A percentile compares a stretch with the other conserved stretches of the same genome.
Conservation (phyloP, 1,140 invertebrate species). For the Neodiprion fabricii region DNA sequence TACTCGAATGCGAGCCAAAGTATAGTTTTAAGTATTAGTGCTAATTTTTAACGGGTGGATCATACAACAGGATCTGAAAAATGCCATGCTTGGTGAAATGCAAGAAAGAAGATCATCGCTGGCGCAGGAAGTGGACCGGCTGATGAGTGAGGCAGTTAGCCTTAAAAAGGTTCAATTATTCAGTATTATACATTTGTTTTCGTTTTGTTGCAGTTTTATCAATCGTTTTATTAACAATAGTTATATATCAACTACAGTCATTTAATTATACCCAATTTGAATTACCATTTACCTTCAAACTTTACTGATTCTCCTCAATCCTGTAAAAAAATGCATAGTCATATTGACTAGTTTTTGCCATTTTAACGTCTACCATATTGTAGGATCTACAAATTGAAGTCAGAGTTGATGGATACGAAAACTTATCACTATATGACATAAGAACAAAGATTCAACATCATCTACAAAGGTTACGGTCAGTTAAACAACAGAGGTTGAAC, state of each 20-base stretch:
- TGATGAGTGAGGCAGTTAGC: slow-evolving; percentile 34
- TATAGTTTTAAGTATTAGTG: not conserved
- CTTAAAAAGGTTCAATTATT: slow-evolving; percentile 34
- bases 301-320: not conserved
- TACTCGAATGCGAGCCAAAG: not conserved
- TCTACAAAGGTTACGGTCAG: slow-evolving; percentile 34
- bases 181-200: slow-evolving; percentile 13
- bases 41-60: slow-evolving; percentile 9
- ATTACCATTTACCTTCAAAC: slow-evolving; percentile 20
- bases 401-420: slow-evolving; percentile 32
- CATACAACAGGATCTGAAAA: slow-evolving; percentile 34
- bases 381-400: slow-evolving; percentile 41
- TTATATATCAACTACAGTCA: slow-evolving; percentile 14
- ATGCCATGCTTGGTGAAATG: slow-evolving; percentile 48
- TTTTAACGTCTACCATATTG: not conserved
- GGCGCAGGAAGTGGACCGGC: slow-evolving; percentile 34
- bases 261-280: not conserved
- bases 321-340: too few species aligned
- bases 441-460: slow-evolving; percentile 38
- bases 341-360: not conserved
- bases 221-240: slow-evolving; percentile 16
- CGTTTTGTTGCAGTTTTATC: not conserved
- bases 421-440: slow-evolving; percentile 42
- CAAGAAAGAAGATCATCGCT: slow-evolving; percentile 37
- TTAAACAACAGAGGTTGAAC: slow-evolving; percentile 45